Evolutionary conservation across 2,797 vertebrate species (phyloP).

Genomic region (Arremon aurantiirostris): DNA sequence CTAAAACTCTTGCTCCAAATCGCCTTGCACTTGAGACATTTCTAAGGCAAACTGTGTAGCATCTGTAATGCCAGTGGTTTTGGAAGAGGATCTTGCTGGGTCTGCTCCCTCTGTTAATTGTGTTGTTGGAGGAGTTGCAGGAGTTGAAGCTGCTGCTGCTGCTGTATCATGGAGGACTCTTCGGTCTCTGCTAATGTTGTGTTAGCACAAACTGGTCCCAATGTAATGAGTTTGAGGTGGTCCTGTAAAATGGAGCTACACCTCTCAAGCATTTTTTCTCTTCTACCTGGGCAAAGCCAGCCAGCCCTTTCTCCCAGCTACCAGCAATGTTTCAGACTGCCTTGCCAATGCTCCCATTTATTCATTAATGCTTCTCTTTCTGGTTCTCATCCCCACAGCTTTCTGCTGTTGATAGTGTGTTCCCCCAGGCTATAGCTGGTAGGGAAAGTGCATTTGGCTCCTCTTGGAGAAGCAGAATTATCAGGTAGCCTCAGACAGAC

Average conservation of each 20-base stretch:
- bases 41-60: neutral
- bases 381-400: neutral
- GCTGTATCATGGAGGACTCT: neutral
- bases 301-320: neutral
- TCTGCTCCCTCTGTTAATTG: neutral
- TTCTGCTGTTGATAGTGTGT: neutral
- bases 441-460: neutral
- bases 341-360: neutral
- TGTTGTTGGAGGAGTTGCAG: neutral
- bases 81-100: neutral
- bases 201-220: neutral
- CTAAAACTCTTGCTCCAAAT: neutral
- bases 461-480: neutral
- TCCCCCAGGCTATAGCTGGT: neutral
- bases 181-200: neutral
- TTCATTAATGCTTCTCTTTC: neutral
- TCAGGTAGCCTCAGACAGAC: neutral
- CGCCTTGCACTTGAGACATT: neutral
- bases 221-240: neutral
- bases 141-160: neutral
- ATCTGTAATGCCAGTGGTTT: neutral
- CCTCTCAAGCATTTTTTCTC: neutral
- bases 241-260: neutral
- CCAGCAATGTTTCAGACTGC: neutral
- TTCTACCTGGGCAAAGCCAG: neutral